phyloP scores from a whole-genome alignment of 2,113 vertebrate species.

The Australoheros scitulus region DNA sequence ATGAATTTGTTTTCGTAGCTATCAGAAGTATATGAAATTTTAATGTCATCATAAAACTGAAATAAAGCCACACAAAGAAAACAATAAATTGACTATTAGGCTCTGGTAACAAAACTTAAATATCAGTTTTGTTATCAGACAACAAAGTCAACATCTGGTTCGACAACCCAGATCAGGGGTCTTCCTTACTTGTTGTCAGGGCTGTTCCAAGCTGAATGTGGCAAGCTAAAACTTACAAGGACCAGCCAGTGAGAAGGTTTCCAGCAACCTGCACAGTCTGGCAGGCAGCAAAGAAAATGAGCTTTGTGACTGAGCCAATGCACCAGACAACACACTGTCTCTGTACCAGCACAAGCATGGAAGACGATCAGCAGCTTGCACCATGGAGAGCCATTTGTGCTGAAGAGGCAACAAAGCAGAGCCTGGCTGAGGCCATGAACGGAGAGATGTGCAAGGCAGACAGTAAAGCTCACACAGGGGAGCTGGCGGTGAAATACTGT shows the following conservation, averaged over 20 bases:
- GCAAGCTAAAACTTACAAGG: background rate
- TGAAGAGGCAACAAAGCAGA: background rate
- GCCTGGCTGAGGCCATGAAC: background rate
- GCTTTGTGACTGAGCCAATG: background rate
- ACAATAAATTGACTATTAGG: background rate
- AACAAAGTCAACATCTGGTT: background rate
- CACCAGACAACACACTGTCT: background rate
- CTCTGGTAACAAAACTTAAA: background rate
- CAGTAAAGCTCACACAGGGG: fast-evolving
- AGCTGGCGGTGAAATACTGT: background rate
- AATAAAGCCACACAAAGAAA: background rate
- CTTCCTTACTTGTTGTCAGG: background rate
- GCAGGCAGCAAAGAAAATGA: background rate
- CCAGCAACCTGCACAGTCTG: background rate
- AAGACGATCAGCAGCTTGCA: background rate
- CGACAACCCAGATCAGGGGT: background rate
- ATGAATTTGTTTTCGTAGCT: background rate
- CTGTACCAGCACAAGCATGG: background rate
- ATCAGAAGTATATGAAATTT: background rate
- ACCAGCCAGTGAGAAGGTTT: background rate
- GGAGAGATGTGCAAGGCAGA: background rate
- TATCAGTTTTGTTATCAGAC: background rate
- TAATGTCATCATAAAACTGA: background rate
- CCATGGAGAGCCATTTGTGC: background rate
- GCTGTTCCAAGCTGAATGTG: background rate